Evolutionary conservation across 2,888 invertebrate species (phyloP).

Genomic region (Spodoptera picta): DNA sequence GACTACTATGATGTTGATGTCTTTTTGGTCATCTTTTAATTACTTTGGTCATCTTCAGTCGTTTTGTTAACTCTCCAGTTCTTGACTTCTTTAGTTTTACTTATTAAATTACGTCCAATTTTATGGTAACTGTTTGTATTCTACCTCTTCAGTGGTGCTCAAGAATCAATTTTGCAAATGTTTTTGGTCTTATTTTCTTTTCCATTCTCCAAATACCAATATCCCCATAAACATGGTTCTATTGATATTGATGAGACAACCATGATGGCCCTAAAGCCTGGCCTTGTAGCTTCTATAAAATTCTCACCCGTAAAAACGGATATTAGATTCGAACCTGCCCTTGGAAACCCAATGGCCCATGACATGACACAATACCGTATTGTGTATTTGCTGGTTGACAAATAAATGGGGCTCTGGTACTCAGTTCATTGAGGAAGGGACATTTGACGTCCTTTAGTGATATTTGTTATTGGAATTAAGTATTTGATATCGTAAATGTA

Average conservation of each 20-base stretch:
- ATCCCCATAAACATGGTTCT: background rate
- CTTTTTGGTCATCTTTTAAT: too few relatives aligned
- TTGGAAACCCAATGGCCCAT: conserved; percentile 45
- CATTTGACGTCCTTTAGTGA: background rate
- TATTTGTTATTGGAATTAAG: too few relatives aligned
- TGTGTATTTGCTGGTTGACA: conserved; percentile 28
- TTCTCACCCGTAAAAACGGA: conserved; percentile 41
- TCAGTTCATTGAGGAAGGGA: conserved; percentile 8
- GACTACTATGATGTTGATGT: too few relatives aligned
- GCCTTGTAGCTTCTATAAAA: conserved; percentile 47
- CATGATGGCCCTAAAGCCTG: conserved; percentile 12
- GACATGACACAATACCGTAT: conserved; percentile 42
- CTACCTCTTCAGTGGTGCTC: too few relatives aligned
- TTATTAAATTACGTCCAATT: too few relatives aligned
- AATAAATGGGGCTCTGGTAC: conserved; percentile 6
- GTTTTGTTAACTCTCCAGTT: too few relatives aligned
- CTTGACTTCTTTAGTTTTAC: too few relatives aligned
- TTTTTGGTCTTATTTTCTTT: too few relatives aligned
- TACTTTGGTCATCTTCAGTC: too few relatives aligned
- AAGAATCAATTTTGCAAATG: too few relatives aligned
- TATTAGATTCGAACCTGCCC: conserved; percentile 49
- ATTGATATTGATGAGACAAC: conserved; percentile 13
- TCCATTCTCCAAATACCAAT: background rate
- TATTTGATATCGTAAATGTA: too few relatives aligned
- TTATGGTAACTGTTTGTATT: too few relatives aligned